Evolutionary conservation across 2,797 vertebrate genomes (phyloP), one percentile per base, ranked within the genome.

Genomic region (Thripadectes ignobilis): DNA sequence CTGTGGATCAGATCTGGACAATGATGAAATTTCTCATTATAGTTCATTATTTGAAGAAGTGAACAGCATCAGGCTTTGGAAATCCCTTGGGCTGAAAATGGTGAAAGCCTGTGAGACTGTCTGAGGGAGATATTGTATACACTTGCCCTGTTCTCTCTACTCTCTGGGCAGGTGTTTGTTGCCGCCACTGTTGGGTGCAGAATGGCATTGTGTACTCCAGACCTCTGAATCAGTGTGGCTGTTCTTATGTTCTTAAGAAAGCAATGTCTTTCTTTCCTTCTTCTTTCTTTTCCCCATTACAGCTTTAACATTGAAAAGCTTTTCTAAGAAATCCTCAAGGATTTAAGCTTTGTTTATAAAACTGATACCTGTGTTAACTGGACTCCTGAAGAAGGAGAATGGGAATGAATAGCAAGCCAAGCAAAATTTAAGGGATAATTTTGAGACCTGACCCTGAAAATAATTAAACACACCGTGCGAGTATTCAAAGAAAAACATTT

Each of bases 371-470:
- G 0, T 26, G 18, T 46, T 79, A 34, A 14, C 15, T 51, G 49
- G 19, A 71, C 14, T 71, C 22, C 15, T 54, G 24, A 7, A 88
- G 23, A 68, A 65, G 13, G 19, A n/a, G 6, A 65, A 76, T 81
- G 19, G 24, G 24, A 87, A 82, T 57, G 30, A 36, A 52, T 6
- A 87, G 3, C 3, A 69, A 69, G 27, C 8, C 34, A 76, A 81
- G 8, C 2, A 76, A 87, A 88, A 76, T 52, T 38, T 81, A 51
- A 61, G 73, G 9, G 12, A 51, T n/a, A 52, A 72, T 62, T 91
- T 69, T 87, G 48, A 96, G 32, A 57, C 38, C 14, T 66, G 36
- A 61, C 7, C 32, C 12, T 80, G 52, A 59, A 87, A 93, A 88
- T 45, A 80, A 32, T 9, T 83, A 52, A 63, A 65, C 36, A 14